Percentiles rank a stretch among this genome's conserved stretches.
These are phyloP conservation scores for Sapayoa aenigma DNA, from an alignment of 2,113 vertebrate species.

Conservation along the genomic window DNA sequence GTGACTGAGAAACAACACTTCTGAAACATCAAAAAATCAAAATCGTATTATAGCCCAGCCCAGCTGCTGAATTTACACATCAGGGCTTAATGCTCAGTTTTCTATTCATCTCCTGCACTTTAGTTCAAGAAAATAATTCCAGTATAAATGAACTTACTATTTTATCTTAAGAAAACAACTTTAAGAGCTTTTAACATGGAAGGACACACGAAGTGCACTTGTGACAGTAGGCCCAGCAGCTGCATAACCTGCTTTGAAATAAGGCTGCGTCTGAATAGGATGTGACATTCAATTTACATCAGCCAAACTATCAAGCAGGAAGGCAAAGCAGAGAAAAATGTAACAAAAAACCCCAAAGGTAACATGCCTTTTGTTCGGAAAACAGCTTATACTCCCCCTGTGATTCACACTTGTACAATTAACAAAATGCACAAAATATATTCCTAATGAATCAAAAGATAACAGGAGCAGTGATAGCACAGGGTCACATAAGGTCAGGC, in stretches of 20 bases:
- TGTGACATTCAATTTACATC: rapidly evolving
- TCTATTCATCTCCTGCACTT: background rate
- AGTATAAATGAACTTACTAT: background rate
- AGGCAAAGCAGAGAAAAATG: background rate
- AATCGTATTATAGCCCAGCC: background rate
- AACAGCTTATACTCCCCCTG: background rate
- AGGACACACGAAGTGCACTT: background rate
- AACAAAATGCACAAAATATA: background rate
- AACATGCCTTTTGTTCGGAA: background rate
- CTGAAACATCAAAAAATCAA: background rate
- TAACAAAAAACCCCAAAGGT: background rate
- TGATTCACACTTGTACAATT: background rate
- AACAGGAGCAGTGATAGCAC: background rate
- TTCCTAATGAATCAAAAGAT: background rate
- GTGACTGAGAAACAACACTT: background rate
- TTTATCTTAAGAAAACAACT: background rate
- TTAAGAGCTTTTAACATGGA: background rate
- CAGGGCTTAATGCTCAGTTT: background rate
- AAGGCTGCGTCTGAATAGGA: background rate
- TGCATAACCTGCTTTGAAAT: background rate
- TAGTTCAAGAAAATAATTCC: background rate
- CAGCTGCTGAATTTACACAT: background rate
- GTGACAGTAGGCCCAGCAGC: background rate
- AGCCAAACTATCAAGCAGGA: background rate
- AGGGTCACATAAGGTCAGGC: background rate